These are phyloP conservation scores for Homarus gammarus DNA, from an alignment of 2,888 invertebrate species.

Conservation along the genomic window DNA sequence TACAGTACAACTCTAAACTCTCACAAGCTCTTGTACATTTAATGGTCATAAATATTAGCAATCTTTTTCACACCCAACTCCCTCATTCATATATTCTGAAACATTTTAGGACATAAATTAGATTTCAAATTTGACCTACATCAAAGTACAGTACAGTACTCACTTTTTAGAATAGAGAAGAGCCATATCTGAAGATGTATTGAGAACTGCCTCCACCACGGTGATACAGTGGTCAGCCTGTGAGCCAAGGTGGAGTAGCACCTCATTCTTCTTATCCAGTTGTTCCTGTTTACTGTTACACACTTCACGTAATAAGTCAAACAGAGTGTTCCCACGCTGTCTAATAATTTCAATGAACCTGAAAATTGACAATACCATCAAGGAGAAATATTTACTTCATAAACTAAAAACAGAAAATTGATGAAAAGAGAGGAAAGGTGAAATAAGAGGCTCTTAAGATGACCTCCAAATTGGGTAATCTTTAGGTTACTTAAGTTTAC, in stretches of 20 bases:
- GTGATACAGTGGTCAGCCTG: conserved; percentile 93
- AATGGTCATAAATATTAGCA: no score
- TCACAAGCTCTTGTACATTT: no score
- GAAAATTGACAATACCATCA: neutral
- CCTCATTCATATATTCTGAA: no score
- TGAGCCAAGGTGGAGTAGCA: conserved; percentile 88
- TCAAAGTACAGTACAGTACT: conserved; percentile 78
- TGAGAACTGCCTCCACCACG: conserved; percentile 89
- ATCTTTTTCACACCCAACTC: no score
- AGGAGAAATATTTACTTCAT: neutral
- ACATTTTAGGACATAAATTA: no score
- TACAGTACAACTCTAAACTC: no score
- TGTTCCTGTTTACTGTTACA: conserved; percentile 89
- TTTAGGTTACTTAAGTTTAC: no score
- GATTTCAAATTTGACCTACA: no score
- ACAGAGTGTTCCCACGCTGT: conserved; percentile 61
- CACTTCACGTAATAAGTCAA: conserved; percentile 85
- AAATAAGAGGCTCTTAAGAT: no score
- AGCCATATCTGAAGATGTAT: conserved; percentile 90
- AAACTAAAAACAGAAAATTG: neutral
- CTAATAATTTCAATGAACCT: conserved; percentile 72
- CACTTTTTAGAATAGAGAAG: conserved; percentile 90
- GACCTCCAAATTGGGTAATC: no score
- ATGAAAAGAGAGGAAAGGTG: neutral
- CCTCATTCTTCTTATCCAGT: conserved; percentile 90